Base-by-base conservation (phyloP, 2,888 invertebrate genomes). In the Strigamia transsilvanica region DNA sequence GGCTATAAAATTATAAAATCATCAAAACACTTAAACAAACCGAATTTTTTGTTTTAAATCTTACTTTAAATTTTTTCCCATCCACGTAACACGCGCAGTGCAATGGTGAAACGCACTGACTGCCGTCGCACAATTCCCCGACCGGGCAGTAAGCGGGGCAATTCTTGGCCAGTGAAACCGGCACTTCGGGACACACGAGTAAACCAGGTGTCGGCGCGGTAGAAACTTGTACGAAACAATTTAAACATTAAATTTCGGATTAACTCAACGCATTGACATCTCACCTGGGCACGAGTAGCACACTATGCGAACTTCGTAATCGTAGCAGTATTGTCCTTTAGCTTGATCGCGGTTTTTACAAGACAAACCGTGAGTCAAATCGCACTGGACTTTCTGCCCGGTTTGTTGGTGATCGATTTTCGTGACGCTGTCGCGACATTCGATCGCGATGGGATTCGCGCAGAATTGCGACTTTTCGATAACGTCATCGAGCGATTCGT, bases 51-150 rank as follows among this genome's bases (percentile, higher is more conserved):
- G n/a, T n/a, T n/a, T 73, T 12, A 73, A 73, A 56, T 18, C 82
- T 82, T 46, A 84, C 84, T 77, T 83, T 82, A 27, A 83, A 83
- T 79, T 83, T 56, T 42, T 85, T 85, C 15, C 86, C 86, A 78
- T 87, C 86, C 23, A 86, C 84, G 21, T 85, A 89, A 87, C 96
- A 96, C 0, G 95, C 94, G 86, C 96, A 96, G 86, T 93, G 91
- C 84, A 91, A 91, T 82, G 92, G 89, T 0, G 91, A 86, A 7
- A 94, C 93, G 87, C 96, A 96, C 83, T 88, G 88, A 84, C 90
- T 90, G 12, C 95, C 95, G 88, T 95, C 92, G 91, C 93, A 95
- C 89, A 91, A 92, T 18, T 90, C 86, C 4, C 90, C 89, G 81
- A 88, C 85, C 61, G 89, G 88, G 85, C 93, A 92, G 38, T 85